Conservation (phyloP, 1,140 invertebrate species). For the Brachionus angularis region DNA sequence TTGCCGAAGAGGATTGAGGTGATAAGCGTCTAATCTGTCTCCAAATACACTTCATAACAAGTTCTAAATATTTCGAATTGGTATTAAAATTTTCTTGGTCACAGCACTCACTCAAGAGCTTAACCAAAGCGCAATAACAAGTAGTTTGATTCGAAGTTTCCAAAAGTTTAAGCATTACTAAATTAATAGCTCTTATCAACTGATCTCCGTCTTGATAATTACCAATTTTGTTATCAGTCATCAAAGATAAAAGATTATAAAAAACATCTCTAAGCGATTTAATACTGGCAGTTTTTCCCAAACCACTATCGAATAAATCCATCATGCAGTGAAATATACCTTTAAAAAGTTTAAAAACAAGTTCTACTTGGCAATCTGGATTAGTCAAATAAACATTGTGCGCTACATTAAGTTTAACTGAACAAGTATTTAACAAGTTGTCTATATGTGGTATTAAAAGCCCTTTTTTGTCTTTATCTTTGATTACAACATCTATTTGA, state of each 20-base stretch:
- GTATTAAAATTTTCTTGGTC: conserved; percentile 1
- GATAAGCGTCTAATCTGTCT: conserved; percentile 29
- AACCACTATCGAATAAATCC: conserved; percentile 27
- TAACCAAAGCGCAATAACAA: conserved; percentile 22
- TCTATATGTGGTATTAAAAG: conserved; percentile 64
- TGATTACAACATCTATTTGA: conserved; percentile 60
- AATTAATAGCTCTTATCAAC: conserved; percentile 40
- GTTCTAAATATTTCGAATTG: conserved; percentile 37
- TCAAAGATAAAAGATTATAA: conserved; percentile 5
- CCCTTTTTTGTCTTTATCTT: conserved; percentile 53
- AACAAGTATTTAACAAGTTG: conserved; percentile 68
- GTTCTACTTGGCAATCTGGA: background rate
- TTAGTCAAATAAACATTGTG: conserved; percentile 58
- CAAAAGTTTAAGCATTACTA: conserved; percentile 38
- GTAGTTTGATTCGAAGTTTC: conserved; percentile 38
- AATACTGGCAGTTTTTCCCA: conserved; percentile 1
- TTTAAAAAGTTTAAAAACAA: conserved; percentile 26
- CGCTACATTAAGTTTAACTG: conserved; percentile 67
- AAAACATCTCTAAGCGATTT: background rate
- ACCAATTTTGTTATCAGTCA: conserved; percentile 12
- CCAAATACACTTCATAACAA: conserved; percentile 44
- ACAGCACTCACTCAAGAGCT: conserved; percentile 33
- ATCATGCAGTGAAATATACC: conserved; percentile 14
- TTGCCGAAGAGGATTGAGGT: conserved; percentile 6
- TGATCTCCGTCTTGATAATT: conserved; percentile 36